A percentile compares a stretch with the other conserved stretches of the same genome.
phyloP scores from a whole-genome alignment of 2,113 vertebrate genomes.

The Hydrochoerus hydrochaeris region DNA sequence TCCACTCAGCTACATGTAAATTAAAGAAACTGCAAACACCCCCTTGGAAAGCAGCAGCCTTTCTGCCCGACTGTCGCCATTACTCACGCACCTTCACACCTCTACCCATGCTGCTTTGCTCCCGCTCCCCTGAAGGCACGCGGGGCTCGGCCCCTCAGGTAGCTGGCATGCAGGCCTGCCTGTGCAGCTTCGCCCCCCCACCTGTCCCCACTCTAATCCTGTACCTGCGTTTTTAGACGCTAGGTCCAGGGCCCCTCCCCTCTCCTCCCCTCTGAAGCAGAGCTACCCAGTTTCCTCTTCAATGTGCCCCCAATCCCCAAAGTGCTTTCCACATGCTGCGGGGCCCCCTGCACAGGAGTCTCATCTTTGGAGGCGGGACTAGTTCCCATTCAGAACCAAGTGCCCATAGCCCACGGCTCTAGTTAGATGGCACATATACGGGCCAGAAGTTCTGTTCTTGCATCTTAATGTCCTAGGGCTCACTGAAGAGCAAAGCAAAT shows the following conservation, averaged over 20 bases:
- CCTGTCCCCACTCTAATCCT: not conserved
- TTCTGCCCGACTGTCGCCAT: not conserved
- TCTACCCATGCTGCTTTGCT: not conserved
- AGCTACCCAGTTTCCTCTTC: not conserved
- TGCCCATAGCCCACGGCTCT: rapidly evolving
- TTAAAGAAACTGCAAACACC: not conserved
- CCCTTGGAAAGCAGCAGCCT: not conserved
- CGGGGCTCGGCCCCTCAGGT: rapidly evolving
- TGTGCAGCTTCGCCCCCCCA: rapidly evolving
- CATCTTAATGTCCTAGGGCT: not conserved
- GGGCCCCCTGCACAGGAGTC: not conserved
- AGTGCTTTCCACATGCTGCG: rapidly evolving
- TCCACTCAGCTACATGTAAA: not conserved
- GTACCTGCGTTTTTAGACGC: not conserved
- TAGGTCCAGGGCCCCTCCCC: not conserved
- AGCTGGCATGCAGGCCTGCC: rapidly evolving
- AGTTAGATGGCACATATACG: not conserved
- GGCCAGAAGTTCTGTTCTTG: not conserved
- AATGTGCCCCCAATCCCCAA: not conserved
- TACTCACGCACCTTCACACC: not conserved
- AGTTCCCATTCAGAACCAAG: not conserved
- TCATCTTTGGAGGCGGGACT: rapidly evolving
- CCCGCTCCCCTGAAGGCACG: not conserved
- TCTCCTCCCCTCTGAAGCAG: not conserved
- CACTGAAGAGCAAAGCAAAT: not conserved